A percentile compares a stretch with the other conserved stretches of the same genome.
phyloP scores from a whole-genome alignment of 2,113 vertebrate genomes.

The Tonatia bakeri region DNA sequence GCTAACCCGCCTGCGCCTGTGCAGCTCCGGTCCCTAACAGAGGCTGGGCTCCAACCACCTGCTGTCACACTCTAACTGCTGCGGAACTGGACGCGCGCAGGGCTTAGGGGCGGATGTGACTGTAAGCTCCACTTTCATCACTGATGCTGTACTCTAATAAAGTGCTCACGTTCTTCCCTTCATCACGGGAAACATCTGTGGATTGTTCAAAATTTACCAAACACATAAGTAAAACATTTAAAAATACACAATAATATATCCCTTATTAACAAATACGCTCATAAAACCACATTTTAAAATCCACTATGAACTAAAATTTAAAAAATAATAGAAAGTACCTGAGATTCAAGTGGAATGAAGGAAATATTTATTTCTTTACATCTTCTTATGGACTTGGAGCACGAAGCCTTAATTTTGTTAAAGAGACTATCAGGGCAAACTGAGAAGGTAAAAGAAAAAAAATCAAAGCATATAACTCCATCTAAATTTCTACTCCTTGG shows the following conservation, averaged over 20 bases:
- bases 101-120: background rate
- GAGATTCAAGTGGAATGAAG: constrained; percentile 93
- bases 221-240: background rate
- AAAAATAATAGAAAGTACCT: constrained; percentile 79
- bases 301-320: constrained; percentile 36
- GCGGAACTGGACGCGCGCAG: background rate
- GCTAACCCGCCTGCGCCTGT: background rate
- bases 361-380: constrained; percentile 96
- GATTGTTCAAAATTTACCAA: constrained; percentile 28
- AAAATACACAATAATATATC: background rate
- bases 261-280: constrained; percentile 39
- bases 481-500: background rate
- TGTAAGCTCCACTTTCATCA: constrained; percentile 9
- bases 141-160: background rate
- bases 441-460: constrained; percentile 62
- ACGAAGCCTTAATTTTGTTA: constrained; percentile 90
- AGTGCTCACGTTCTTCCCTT: background rate
- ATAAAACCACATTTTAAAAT: constrained; percentile 48
- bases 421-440: constrained; percentile 94
- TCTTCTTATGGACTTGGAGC: constrained; percentile 89
- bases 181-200: background rate
- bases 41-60: background rate
- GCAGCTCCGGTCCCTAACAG: background rate
- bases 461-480: constrained; percentile 20
- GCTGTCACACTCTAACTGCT: background rate